A percentile compares a stretch with the other conserved stretches of the same genome.
phyloP scores from a whole-genome alignment of 2,113 vertebrate species.

The Rousettus leschenaultii region DNA sequence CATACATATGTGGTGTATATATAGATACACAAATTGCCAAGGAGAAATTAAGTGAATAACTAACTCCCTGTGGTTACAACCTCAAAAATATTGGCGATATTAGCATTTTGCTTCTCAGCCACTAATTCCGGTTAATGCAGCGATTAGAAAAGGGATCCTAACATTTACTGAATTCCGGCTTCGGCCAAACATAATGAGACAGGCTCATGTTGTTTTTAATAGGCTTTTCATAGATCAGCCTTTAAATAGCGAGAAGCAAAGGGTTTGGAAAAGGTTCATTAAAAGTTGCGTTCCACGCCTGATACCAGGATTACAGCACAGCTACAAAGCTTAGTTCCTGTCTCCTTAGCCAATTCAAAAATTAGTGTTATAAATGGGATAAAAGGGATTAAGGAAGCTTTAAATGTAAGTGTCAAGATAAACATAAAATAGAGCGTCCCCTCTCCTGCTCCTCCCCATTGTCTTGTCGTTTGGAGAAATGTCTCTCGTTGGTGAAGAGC shows the following conservation, averaged over 20 bases:
- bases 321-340: background rate
- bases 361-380: background rate
- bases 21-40: background rate
- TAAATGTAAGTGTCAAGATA: background rate
- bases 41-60: background rate
- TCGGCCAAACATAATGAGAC: background rate
- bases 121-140: background rate
- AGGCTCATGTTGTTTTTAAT: background rate
- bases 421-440: background rate
- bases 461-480: background rate
- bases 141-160: background rate
- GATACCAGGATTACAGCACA: background rate
- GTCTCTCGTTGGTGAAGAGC: background rate
- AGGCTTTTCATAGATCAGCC: background rate
- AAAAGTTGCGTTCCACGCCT: background rate
- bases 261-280: background rate
- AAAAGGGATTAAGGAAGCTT: background rate
- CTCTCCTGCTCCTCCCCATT: background rate
- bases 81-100: background rate
- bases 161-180: background rate
- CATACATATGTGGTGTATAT: fast-evolving
- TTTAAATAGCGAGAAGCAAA: background rate
- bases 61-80: background rate
- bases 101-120: background rate
- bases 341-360: background rate